phyloP scores from a whole-genome alignment of 2,113 vertebrate genomes.

The Pachycephala philippinensis region DNA sequence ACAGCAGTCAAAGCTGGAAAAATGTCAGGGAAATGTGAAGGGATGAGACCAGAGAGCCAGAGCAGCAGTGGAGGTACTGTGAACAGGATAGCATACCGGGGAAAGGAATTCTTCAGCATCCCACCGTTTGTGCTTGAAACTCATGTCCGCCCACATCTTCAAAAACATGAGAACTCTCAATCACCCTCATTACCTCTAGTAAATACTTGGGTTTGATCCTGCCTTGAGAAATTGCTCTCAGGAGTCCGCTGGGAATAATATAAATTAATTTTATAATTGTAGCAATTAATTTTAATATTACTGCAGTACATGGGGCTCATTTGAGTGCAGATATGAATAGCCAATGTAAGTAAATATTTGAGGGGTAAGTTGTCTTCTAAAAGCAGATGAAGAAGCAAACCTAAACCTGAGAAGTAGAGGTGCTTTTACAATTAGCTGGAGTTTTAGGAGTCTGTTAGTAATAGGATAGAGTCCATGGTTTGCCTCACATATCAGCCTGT shows the following conservation, averaged over 20 bases:
- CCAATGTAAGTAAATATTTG: not conserved
- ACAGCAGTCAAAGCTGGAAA: not conserved
- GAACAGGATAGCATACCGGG: not conserved
- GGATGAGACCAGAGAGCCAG: not conserved
- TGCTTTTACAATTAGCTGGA: not conserved
- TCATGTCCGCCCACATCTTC: not conserved
- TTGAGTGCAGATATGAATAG: not conserved
- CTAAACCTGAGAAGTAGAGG: not conserved
- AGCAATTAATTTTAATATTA: not conserved
- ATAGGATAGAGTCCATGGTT: not conserved
- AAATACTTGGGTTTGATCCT: not conserved
- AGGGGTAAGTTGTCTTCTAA: not conserved
- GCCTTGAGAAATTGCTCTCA: not conserved
- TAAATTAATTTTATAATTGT: not conserved
- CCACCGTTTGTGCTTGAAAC: not conserved
- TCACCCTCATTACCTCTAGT: not conserved
- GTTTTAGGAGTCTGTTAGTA: not conserved
- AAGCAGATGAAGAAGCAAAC: not conserved
- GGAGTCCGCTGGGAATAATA: not conserved
- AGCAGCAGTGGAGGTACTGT: not conserved
- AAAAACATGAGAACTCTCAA: not conserved
- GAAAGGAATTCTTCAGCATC: not conserved
- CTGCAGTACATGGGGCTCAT: not conserved
- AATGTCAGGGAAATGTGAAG: not conserved
- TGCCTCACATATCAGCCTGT: not conserved